phyloP scores from a whole-genome alignment of 2,113 vertebrate species.

The Seriola aureovittata region DNA sequence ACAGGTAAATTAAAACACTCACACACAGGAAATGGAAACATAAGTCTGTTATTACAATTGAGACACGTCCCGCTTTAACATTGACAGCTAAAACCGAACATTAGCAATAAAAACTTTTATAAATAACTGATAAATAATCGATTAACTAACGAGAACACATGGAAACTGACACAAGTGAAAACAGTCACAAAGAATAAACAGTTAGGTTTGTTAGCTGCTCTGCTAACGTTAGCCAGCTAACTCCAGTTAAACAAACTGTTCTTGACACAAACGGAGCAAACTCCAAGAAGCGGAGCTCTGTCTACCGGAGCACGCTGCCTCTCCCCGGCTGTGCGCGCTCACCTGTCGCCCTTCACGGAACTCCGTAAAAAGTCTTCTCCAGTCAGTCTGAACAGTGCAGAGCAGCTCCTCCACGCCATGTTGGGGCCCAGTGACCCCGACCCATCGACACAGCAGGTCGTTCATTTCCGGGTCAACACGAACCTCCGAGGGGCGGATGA shows the following conservation, averaged over 20 bases:
- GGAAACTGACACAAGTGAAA: not conserved
- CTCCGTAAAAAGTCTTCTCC: constrained; percentile 35
- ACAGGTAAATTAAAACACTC: too few species aligned
- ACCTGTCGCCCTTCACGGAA: constrained; percentile 67
- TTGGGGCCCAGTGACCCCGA: constrained; percentile 38
- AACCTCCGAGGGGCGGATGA: not conserved
- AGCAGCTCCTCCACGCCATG: constrained; percentile 83
- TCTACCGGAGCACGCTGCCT: not conserved
- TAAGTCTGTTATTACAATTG: too few species aligned
- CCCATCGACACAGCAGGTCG: not conserved
- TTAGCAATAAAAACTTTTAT: not conserved
- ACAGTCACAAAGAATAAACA: not conserved
- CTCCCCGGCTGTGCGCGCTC: constrained; percentile 6
- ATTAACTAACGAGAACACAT: not conserved
- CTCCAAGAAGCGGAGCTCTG: not conserved
- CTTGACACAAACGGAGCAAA: constrained; percentile 22
- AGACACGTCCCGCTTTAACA: not conserved
- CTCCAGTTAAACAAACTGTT: not conserved
- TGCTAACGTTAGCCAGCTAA: constrained; percentile 32
- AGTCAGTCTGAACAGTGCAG: constrained; percentile 59
- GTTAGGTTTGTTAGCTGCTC: constrained; percentile 4
- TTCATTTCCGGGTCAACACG: constrained; percentile 38
- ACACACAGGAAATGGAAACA: too few species aligned
- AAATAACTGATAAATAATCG: not conserved
- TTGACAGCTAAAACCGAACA: not conserved